Evolutionary conservation across 1,140 invertebrate genomes (phyloP).

Genomic region (Bombus soroeensis): DNA sequence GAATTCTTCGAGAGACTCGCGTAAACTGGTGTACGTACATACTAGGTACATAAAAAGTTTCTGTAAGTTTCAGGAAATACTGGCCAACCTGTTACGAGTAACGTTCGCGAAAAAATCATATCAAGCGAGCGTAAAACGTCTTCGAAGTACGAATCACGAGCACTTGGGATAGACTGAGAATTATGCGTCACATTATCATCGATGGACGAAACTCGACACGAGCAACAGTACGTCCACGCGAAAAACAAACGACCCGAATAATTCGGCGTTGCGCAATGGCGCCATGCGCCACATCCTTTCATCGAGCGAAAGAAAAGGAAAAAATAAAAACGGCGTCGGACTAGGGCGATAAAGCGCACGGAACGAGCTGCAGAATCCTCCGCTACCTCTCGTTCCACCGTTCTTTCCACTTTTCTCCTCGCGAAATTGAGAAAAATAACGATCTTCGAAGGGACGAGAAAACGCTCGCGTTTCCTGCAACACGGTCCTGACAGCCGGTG

Average conservation of each 20-base stretch:
- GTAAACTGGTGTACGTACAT: too few species aligned
- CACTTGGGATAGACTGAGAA: background rate
- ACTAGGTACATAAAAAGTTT: too few species aligned
- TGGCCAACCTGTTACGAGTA: too few species aligned
- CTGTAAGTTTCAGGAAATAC: too few species aligned
- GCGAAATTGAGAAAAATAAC: conserved; percentile 62
- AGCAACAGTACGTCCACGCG: background rate
- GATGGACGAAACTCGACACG: background rate
- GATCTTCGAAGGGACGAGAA: conserved; percentile 18
- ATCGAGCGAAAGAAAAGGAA: background rate
- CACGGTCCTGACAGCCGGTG: conserved; percentile 59
- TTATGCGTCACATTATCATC: background rate
- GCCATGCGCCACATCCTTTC: background rate
- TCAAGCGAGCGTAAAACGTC: background rate
- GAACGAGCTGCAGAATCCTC: conserved; percentile 15
- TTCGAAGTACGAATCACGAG: too few species aligned
- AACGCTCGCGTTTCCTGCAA: conserved; percentile 32
- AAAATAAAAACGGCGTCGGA: conserved; percentile 8
- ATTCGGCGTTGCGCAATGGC: conserved; percentile 20
- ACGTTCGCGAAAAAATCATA: too few species aligned
- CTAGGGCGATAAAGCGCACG: conserved; percentile 25
- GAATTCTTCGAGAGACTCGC: too few species aligned
- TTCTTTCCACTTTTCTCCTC: background rate
- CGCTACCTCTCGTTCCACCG: background rate
- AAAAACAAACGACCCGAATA: conserved; percentile 19